phyloP scores from a whole-genome alignment of 2,888 invertebrate genomes.

The Pinctada fucata region DNA sequence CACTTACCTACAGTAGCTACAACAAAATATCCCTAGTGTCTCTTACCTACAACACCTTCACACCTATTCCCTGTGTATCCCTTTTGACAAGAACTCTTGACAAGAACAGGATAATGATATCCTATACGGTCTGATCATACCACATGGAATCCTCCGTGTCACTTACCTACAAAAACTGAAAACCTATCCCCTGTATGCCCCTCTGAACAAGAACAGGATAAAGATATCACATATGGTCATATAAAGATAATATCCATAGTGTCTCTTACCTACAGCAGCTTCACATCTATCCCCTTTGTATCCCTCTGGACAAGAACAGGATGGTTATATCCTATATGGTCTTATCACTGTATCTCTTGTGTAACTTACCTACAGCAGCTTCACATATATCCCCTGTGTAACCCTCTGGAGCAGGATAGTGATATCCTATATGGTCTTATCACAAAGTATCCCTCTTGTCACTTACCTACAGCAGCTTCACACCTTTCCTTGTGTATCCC shows the following conservation, averaged over 20 bases:
- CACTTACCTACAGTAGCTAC: slow-evolving; percentile 6
- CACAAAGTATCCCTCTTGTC: slow-evolving; percentile 34
- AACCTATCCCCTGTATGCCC: slow-evolving; percentile 17
- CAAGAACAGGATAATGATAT: slow-evolving; percentile 26
- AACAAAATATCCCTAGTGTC: neutral
- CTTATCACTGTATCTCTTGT: slow-evolving; percentile 28
- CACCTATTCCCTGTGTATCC: slow-evolving; percentile 24
- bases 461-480: neutral
- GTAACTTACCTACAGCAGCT: slow-evolving; percentile 9
- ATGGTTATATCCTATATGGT: slow-evolving; percentile 16
- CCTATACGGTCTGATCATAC: slow-evolving; percentile 14
- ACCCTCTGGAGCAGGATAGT: slow-evolving; percentile 13
- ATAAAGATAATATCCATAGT: slow-evolving; percentile 29
- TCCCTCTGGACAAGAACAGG: slow-evolving; percentile 2
- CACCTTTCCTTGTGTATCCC: slow-evolving; percentile 11
- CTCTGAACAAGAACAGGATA: slow-evolving; percentile 8
- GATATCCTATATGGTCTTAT: slow-evolving; percentile 19
- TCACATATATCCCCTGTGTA: slow-evolving; percentile 23
- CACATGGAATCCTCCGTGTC: slow-evolving; percentile 33
- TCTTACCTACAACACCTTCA: slow-evolving; percentile 30
- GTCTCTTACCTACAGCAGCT: slow-evolving; percentile 9
- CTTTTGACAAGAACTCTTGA: slow-evolving; percentile 3
- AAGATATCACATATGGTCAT: slow-evolving; percentile 19
- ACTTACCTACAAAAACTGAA: neutral
- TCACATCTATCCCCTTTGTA: slow-evolving; percentile 21